Evolutionary conservation across 2,797 vertebrate genomes (phyloP).

Genomic region (Sphenopsis melanotis): DNA sequence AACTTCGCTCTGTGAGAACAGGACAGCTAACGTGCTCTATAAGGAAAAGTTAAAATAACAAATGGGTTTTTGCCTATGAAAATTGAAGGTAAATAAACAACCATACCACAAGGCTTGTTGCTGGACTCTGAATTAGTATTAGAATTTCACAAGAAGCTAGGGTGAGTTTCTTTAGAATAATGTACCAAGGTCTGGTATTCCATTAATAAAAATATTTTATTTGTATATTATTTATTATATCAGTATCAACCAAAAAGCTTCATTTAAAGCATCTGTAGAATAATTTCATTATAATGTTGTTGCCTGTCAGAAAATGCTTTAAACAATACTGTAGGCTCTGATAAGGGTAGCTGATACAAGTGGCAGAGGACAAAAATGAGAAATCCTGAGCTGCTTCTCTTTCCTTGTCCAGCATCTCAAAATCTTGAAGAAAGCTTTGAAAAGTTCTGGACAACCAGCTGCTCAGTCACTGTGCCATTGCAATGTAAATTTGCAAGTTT

Average conservation of each 20-base stretch:
- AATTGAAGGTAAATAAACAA: background rate
- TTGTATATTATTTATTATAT: background rate
- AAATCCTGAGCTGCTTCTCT: background rate
- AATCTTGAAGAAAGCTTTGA: background rate
- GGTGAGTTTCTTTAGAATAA: background rate
- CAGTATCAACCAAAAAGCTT: background rate
- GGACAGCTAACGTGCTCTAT: fast-evolving
- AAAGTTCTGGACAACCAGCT: background rate
- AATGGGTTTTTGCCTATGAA: background rate
- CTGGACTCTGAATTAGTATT: background rate
- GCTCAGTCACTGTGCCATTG: background rate
- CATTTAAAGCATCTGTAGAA: background rate
- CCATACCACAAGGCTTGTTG: background rate
- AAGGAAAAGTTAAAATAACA: background rate
- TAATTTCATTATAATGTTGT: background rate
- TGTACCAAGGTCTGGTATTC: background rate
- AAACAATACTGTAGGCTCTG: background rate
- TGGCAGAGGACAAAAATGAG: background rate
- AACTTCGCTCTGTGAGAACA: background rate
- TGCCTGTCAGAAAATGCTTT: background rate
- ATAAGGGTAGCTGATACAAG: background rate
- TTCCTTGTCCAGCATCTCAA: background rate
- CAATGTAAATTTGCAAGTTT: background rate
- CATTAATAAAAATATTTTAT: background rate
- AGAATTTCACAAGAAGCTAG: background rate